A percentile compares a stretch with the other conserved stretches of the same genome.
These are phyloP conservation scores for Dryomyza anilis DNA, from an alignment of 2,888 invertebrate species.

Conservation along the genomic window DNA sequence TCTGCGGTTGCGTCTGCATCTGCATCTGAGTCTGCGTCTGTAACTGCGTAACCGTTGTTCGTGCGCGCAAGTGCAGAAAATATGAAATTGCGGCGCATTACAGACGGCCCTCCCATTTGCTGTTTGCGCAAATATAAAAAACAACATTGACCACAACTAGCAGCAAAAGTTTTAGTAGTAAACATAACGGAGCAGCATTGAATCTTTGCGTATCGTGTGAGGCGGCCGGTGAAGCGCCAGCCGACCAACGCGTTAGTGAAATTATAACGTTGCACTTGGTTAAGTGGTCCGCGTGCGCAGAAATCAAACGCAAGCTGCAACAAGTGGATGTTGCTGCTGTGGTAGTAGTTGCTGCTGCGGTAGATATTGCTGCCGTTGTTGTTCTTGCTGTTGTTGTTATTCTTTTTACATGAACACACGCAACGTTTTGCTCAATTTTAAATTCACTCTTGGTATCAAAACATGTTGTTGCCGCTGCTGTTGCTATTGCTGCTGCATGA, in stretches of 20 bases:
- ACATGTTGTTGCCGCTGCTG: background rate
- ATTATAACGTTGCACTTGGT: constrained; percentile 15
- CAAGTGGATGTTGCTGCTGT: background rate
- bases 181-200: background rate
- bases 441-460: background rate
- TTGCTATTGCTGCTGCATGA: background rate
- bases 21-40: background rate
- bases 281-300: constrained; percentile 20
- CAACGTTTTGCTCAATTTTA: background rate
- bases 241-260: background rate
- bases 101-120: background rate
- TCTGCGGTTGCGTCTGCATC: background rate
- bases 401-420: background rate
- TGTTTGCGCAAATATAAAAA: background rate
- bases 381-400: background rate
- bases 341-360: no score
- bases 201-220: background rate
- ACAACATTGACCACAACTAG: background rate
- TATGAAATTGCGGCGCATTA: background rate
- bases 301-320: background rate
- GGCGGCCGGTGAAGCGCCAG: background rate
- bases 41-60: background rate
- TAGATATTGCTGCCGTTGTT: no score
- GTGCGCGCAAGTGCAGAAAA: constrained; percentile 8
- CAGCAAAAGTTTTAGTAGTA: background rate